Evolutionary conservation across 2,888 invertebrate species (phyloP).

Genomic region (Drosophila prostipennis): DNA sequence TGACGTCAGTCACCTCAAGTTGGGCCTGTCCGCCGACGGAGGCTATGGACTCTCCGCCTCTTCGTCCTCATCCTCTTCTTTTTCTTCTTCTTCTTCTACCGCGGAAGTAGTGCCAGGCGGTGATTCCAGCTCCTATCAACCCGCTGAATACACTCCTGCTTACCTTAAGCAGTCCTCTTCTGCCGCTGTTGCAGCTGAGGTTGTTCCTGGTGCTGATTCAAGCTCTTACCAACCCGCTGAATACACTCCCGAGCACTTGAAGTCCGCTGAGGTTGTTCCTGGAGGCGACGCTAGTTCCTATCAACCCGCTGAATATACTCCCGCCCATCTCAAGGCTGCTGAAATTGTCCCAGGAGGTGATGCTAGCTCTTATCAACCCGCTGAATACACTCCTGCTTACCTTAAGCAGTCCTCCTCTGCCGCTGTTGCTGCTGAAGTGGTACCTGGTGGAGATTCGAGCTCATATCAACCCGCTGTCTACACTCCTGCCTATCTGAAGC

Average conservation of each 20-base stretch:
- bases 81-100: background rate
- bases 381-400: constrained; percentile 10
- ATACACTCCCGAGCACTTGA: constrained; percentile 18
- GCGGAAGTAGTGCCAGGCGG: constrained; percentile 10
- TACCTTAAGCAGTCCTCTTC: constrained; percentile 1
- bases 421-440: background rate
- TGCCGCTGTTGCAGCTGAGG: background rate
- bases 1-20: constrained; percentile 74
- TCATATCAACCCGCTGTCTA: constrained; percentile 19
- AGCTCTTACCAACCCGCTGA: constrained; percentile 32
- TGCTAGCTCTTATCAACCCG: constrained; percentile 15
- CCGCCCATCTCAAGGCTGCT: background rate
- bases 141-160: constrained; percentile 19
- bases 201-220: constrained; percentile 21
- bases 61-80: constrained; percentile 9
- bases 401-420: no score
- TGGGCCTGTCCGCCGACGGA: constrained; percentile 41
- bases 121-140: constrained; percentile 22
- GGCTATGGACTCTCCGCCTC: constrained; percentile 53
- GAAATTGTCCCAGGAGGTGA: constrained; percentile 2
- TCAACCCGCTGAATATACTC: constrained; percentile 35
- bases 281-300: constrained; percentile 44
- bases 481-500: no score
- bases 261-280: constrained; percentile 3
- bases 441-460: constrained; percentile 7